These are phyloP conservation scores for Calameuta idolon DNA, from an alignment of 2,888 invertebrate species.

Conservation along the genomic window DNA sequence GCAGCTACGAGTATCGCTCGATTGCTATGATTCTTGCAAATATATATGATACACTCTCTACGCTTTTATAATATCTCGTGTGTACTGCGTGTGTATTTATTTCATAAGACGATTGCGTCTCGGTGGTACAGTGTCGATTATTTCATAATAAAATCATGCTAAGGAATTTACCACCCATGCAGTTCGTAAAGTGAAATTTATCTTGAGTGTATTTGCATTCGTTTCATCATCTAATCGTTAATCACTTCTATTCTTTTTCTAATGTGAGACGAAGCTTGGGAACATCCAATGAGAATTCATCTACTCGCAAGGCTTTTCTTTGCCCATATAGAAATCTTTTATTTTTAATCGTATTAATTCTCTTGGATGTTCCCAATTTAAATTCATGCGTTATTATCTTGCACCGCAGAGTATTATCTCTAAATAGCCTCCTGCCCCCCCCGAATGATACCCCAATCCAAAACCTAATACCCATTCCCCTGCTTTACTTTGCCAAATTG, in stretches of 20 bases:
- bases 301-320: background rate
- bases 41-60: background rate
- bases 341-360: background rate
- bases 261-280: background rate
- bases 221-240: background rate
- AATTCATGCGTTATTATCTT: background rate
- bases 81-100: background rate
- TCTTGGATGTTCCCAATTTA: background rate
- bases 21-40: background rate
- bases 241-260: background rate
- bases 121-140: background rate
- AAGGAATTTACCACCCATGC: background rate
- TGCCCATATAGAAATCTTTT: background rate
- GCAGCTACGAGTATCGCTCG: background rate
- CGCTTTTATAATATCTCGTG: background rate
- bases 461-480: background rate
- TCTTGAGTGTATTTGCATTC: background rate
- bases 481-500: background rate
- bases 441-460: background rate
- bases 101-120: background rate
- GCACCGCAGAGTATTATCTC: background rate
- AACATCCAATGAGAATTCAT: slow-evolving; percentile 12
- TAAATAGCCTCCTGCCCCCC: background rate
- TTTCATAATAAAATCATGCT: background rate
- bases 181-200: background rate